Base-by-base conservation (phyloP, 2,888 invertebrate genomes). In the Chaetogeoica ovagalla region DNA sequence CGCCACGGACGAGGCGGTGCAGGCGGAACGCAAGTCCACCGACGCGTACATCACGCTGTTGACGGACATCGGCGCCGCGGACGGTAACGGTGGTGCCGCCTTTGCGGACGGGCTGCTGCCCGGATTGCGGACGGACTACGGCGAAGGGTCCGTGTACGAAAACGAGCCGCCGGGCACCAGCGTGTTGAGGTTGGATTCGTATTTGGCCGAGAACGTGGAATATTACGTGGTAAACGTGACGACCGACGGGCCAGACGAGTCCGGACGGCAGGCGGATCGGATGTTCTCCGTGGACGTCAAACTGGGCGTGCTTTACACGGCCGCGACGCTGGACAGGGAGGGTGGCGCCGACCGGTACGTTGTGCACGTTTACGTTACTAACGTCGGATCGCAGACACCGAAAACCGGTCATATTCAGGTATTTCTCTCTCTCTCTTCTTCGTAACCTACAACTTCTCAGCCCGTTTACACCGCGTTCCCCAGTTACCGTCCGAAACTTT, bases 1-100 rank as follows among this genome's bases (percentile, higher is more conserved):
- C 84, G 96, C 96, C 6, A 95, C 95, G 13, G 96, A 96, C 86
- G 96, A 96, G 86, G 96, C 96, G 0, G 95, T 94, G 3, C 92
- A 95, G 85, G 92, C 92, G 83, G 95, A 95, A 86, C 90, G 95
- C 82, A 92, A 93, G 86, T 94, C 94, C 82, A 93, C 94, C 2
- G 95, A 96, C 86, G 92, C 94, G 1, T 94, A 94, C 85, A 88
- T 96, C 68, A 95, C 94, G 8, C 89, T 96, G 81, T 92, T 96
- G 82, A 90, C 93, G 83, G 90, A 91, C 17, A 90, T 2, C 43
- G 48, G 48, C 48, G 48, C 90, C 48, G 48, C 90, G 52, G 30
- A 71, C 88, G 65, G 89, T 89, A 73, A 84, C 84, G 75, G 84
- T 83, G 30, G 84, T 84, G 85, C 21, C 89, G 88, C 90, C 84